Conservation (phyloP, 2,797 vertebrate species). For the Pangasius mekongensis region DNA sequence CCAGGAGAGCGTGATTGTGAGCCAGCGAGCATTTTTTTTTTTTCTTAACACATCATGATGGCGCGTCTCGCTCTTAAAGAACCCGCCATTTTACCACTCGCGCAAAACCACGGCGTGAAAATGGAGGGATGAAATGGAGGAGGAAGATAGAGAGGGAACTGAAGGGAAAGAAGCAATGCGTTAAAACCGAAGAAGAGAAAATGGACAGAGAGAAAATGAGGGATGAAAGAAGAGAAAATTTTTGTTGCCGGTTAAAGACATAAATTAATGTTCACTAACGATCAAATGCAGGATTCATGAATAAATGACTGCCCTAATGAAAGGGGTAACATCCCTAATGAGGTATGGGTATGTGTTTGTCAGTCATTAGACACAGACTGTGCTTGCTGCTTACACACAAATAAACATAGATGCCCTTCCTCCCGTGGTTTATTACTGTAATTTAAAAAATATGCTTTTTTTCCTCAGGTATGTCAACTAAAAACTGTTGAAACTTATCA, state of each 20-base stretch:
- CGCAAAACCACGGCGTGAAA: constrained; percentile 30
- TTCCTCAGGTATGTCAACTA: neutral
- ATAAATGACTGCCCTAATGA: neutral
- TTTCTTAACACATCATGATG: constrained; percentile 24
- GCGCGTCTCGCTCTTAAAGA: constrained; percentile 30
- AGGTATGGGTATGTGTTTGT: neutral
- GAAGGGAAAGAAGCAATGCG: neutral
- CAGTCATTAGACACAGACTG: neutral
- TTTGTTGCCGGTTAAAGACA: neutral
- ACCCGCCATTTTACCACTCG: constrained; percentile 37
- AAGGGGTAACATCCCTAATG: neutral
- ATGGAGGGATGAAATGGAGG: constrained; percentile 26
- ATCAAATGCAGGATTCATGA: neutral
- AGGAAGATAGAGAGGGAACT: neutral
- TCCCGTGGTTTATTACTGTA: neutral
- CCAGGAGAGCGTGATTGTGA: constrained; percentile 29
- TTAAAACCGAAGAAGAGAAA: neutral
- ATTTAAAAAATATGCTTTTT: neutral
- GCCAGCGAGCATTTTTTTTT: constrained; percentile 13
- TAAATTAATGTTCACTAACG: neutral
- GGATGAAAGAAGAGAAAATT: neutral
- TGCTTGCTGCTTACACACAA: neutral
- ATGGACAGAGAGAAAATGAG: neutral
- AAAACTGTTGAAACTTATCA: neutral
- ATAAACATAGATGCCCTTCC: neutral